Conservation (phyloP, 2,797 vertebrate genomes). For the Saxicola maurus region DNA sequence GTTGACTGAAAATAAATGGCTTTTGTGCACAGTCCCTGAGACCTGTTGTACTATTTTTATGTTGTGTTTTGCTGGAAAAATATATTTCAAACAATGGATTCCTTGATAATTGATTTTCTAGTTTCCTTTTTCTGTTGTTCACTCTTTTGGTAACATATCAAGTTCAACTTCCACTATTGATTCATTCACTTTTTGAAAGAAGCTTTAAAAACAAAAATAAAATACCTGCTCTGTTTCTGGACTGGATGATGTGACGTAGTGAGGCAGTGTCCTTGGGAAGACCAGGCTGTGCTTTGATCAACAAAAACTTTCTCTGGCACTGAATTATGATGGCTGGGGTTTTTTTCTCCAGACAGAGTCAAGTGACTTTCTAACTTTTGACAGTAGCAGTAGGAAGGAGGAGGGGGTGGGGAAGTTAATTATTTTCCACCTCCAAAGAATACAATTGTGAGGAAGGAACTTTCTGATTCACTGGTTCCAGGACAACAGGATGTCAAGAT, state of each 20-base stretch:
- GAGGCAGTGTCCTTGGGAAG: constrained; percentile 29
- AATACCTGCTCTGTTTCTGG: background rate
- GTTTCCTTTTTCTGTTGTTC: background rate
- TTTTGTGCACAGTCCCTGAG: background rate
- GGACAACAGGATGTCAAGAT: constrained; percentile 59
- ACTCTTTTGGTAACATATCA: background rate
- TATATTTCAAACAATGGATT: background rate
- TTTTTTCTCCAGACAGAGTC: background rate
- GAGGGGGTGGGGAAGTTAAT: constrained; percentile 52
- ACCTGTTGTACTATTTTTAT: background rate
- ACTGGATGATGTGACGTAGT: background rate
- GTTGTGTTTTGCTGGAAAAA: background rate
- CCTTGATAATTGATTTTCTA: background rate
- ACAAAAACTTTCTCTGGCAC: constrained; percentile 35
- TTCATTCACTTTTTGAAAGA: background rate
- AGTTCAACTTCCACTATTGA: background rate
- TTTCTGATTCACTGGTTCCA: constrained; percentile 61
- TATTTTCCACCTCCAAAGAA: constrained; percentile 58
- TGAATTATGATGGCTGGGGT: background rate
- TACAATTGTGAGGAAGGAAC: constrained; percentile 56
- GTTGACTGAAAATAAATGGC: background rate
- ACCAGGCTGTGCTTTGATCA: background rate
- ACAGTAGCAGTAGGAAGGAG: constrained; percentile 38
- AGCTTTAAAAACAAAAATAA: background rate
- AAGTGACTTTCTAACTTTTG: constrained; percentile 39